Conservation (phyloP, 2,888 invertebrate genomes). For the Boloria selene region DNA sequence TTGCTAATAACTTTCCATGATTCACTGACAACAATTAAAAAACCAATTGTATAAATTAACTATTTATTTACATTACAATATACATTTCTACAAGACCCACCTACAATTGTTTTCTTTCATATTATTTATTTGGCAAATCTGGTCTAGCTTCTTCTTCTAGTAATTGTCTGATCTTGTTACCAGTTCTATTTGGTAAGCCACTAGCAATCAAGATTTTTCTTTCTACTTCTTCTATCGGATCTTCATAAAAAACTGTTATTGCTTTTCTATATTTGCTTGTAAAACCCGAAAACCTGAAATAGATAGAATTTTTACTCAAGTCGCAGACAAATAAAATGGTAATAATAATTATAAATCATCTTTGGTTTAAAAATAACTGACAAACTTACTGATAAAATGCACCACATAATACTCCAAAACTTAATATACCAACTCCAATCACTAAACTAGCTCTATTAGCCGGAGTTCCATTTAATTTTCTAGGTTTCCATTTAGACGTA, state of each 20-base stretch:
- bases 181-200: conserved; percentile 56
- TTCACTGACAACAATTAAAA: conserved; percentile 64
- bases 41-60: conserved; percentile 40
- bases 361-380: background rate
- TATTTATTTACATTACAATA: conserved; percentile 40
- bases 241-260: conserved; percentile 60
- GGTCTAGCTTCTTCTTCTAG: conserved; percentile 54
- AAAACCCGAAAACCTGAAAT: conserved; percentile 56
- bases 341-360: background rate
- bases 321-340: background rate
- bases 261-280: conserved; percentile 58
- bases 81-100: conserved; percentile 47
- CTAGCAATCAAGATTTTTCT: conserved; percentile 66
- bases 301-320: conserved; percentile 29
- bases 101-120: conserved; percentile 57
- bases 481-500: conserved; percentile 84
- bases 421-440: conserved; percentile 72
- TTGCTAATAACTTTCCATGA: conserved; percentile 59
- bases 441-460: conserved; percentile 81
- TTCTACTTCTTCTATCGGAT: conserved; percentile 71
- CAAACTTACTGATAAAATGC: conserved; percentile 76
- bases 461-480: conserved; percentile 85
- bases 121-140: conserved; percentile 61
- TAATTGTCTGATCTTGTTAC: conserved; percentile 52
- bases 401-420: conserved; percentile 66